phyloP scores from a whole-genome alignment of 2,888 invertebrate species.

The Cataglyphis altisquamis region DNA sequence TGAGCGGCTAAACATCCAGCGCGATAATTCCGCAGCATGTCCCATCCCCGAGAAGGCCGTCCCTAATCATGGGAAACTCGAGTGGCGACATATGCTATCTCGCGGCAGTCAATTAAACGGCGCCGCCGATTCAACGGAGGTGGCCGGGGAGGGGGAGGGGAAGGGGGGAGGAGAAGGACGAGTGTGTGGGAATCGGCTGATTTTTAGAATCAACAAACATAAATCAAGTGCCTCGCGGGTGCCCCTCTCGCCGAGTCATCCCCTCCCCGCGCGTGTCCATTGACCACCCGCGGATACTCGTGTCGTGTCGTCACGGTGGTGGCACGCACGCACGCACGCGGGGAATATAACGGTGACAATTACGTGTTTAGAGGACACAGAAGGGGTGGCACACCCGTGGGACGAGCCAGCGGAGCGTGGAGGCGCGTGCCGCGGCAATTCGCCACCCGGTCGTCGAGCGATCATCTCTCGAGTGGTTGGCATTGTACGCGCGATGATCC shows the following conservation, averaged over 20 bases:
- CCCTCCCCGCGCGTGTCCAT: constrained; percentile 27
- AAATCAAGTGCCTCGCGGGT: constrained; percentile 79
- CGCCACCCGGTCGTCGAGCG: constrained; percentile 69
- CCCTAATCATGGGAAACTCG: constrained; percentile 79
- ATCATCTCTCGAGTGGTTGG: constrained; percentile 66
- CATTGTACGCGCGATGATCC: constrained; percentile 65
- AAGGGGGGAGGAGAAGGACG: background rate
- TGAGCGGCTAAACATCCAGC: constrained; percentile 3
- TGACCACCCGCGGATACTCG: constrained; percentile 72
- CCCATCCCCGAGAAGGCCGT: constrained; percentile 17
- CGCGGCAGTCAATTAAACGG: constrained; percentile 77
- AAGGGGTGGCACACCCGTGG: constrained; percentile 81
- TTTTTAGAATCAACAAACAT: constrained; percentile 83
- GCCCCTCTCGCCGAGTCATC: constrained; percentile 36
- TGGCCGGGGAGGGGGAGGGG: constrained; percentile 15
- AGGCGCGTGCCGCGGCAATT: constrained; percentile 80
- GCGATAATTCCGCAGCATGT: background rate
- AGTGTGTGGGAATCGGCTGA: constrained; percentile 81
- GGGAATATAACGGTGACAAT: constrained; percentile 80
- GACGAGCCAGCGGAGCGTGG: constrained; percentile 77
- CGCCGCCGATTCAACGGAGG: constrained; percentile 48
- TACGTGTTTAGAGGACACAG: constrained; percentile 82
- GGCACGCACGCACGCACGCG: constrained; percentile 43
- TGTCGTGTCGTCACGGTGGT: constrained; percentile 63
- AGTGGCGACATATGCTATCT: constrained; percentile 79